A percentile compares a stretch with the other conserved stretches of the same genome.
Evolutionary conservation across 2,797 vertebrate species (phyloP).

Genomic region (Geotrypetes seraphini): DNA sequence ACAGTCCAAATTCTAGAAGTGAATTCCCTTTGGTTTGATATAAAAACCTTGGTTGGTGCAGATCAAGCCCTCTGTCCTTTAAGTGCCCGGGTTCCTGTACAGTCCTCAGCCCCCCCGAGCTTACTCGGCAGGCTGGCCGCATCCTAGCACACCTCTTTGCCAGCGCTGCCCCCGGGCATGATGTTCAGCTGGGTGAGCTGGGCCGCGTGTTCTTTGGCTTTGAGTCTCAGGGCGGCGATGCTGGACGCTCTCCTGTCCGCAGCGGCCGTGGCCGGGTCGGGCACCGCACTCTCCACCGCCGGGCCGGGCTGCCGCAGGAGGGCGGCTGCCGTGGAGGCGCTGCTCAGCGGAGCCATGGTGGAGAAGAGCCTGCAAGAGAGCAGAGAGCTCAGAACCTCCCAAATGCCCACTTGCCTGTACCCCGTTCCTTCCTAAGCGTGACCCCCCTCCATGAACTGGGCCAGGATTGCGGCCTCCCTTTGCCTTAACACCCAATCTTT

Average conservation of each 20-base stretch:
- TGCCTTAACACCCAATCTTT: too few relatives aligned
- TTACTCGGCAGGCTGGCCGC: too few relatives aligned
- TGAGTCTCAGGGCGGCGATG: conserved; percentile 91
- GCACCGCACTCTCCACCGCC: conserved; percentile 72
- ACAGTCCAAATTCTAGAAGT: conserved; percentile 71
- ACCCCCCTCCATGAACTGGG: too few relatives aligned
- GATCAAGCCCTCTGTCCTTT: conserved; percentile 47
- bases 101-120: too few relatives aligned
- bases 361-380: conserved; percentile 79
- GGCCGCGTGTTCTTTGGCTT: conserved; percentile 95
- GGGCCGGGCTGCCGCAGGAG: conserved; percentile 81
- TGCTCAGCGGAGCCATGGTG: conserved; percentile 88
- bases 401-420: too few relatives aligned
- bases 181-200: conserved; percentile 97
- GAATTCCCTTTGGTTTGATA: conserved; percentile 86
- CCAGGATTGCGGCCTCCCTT: not conserved
- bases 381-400: too few relatives aligned
- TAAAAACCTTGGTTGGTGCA: conserved; percentile 70
- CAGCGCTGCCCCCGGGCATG: conserved; percentile 76
- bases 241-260: conserved; percentile 92
- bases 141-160: conserved; percentile 95
- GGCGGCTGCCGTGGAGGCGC: conserved; percentile 85
- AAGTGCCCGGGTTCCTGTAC: conserved; percentile 62
- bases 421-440: too few relatives aligned
- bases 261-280: conserved; percentile 71